Conservation (phyloP, 2,113 vertebrate species). For the Raja brachyura region DNA sequence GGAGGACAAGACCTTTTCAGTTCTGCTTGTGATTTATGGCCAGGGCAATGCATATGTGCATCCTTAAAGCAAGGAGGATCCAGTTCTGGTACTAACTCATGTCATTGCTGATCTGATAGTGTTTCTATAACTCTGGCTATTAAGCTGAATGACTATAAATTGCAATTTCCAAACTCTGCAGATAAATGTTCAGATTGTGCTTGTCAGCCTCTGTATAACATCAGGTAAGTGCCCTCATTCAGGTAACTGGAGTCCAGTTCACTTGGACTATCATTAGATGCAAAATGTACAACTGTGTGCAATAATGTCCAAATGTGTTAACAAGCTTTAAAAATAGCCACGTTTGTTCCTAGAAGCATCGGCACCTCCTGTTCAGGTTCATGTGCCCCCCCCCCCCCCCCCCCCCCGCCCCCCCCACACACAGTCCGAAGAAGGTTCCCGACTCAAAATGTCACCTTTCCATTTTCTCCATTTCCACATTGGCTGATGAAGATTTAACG, state of each 20-base stretch:
- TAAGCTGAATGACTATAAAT: neutral
- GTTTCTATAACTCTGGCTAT: neutral
- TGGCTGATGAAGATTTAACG: neutral
- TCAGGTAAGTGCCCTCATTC: neutral
- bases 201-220: neutral
- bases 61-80: neutral
- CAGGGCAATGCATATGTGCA: neutral
- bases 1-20: neutral
- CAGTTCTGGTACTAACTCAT: neutral
- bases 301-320: neutral
- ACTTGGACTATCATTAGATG: conserved; percentile 12
- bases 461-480: too few species aligned
- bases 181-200: neutral
- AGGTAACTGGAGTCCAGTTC: neutral
- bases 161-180: neutral
- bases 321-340: neutral
- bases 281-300: neutral
- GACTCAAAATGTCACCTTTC: too few species aligned
- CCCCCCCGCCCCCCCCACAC: too few species aligned
- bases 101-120: neutral
- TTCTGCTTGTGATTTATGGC: neutral
- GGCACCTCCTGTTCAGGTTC: neutral
- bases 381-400: too few species aligned
- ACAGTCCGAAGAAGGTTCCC: too few species aligned
- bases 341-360: neutral